Base-by-base conservation (phyloP, 2,888 invertebrate species). In the Tryphoninae sp. region DNA sequence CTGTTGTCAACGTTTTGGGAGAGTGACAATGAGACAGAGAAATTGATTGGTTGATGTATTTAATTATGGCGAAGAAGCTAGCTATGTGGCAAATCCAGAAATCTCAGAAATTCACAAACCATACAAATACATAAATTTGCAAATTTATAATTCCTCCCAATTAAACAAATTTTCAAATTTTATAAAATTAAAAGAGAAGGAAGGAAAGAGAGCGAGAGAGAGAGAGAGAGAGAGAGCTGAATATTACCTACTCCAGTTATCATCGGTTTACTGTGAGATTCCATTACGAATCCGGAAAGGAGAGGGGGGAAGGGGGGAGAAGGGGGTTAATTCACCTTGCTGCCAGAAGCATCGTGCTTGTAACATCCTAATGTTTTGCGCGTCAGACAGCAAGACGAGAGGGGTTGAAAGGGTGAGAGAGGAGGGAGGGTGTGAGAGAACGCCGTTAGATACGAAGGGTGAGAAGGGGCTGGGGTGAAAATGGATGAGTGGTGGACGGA, bases 401-500 rank as follows among this genome's bases (percentile, higher is more conserved):
- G 26, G 26, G 26, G 26, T 26, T 26, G 26, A 26, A 26, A 26
- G 26, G 26, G 26, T 26, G 2, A 53, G 51, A 26, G 51, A 22
- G 16, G 51, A 19, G 61, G 22, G 42, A 33, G 40, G 9, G 49
- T 2, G 53, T n/a, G 59, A n/a, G 76, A 40, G 65, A 64, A 53
- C 62, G 22, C 26, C 40, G 62, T 23, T 64, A 40, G 72, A 72
- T 45, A 59, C 45, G 64, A 69, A 75, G 71, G n/a, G 51, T 61
- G 59, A 26, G 51, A 65, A 40, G 49, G 59, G 55, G 74, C 19
- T 40, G 19, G 75, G 51, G 76, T 67, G 68, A 82, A 79, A 81
- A 76, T 78, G 82, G 82, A 82, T 80, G 65, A 77, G 72, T 59
- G 78, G 73, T 78, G 69, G 78, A 83, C 68, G 68, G 71, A 67